Conservation (phyloP, 1,140 invertebrate genomes). For the Drosophila obscura region DNA sequence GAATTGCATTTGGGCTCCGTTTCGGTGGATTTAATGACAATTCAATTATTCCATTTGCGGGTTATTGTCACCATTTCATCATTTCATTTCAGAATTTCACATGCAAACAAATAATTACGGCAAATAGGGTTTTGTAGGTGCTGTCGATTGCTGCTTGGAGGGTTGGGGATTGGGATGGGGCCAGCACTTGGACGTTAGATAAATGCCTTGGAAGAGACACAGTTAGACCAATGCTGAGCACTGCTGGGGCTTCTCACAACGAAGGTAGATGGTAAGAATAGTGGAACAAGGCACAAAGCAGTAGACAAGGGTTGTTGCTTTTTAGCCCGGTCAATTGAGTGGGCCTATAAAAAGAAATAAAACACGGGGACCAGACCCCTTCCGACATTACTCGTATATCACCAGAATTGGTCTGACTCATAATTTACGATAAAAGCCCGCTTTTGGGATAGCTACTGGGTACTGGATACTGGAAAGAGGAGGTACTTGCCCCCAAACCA, state of each 20-base stretch:
- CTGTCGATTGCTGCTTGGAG: slow-evolving; percentile 15
- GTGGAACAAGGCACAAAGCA: slow-evolving; percentile 7
- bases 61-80: slow-evolving; percentile 29
- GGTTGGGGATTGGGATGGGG: slow-evolving; percentile 6
- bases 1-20: slow-evolving; percentile 35
- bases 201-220: slow-evolving; percentile 16
- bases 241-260: slow-evolving; percentile 54
- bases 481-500: slow-evolving; percentile 15
- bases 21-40: slow-evolving; percentile 33
- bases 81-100: slow-evolving; percentile 16
- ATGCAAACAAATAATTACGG: slow-evolving; percentile 75
- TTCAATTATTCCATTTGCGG: slow-evolving; percentile 64
- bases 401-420: slow-evolving; percentile 28
- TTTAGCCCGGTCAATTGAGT: slow-evolving; percentile 33
- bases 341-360: slow-evolving; percentile 31
- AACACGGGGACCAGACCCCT: slow-evolving; percentile 19
- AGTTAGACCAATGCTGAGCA: slow-evolving; percentile 32
- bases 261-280: slow-evolving; percentile 21
- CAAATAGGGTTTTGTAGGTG: slow-evolving; percentile 37
- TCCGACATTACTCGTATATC: slow-evolving; percentile 30
- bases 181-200: slow-evolving; percentile 26
- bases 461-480: background rate
- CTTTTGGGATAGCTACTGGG: background rate
- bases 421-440: background rate
- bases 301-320: slow-evolving; percentile 15